Base-by-base conservation (phyloP, 2,888 invertebrate genomes). In the Napeogenes sylphis region DNA sequence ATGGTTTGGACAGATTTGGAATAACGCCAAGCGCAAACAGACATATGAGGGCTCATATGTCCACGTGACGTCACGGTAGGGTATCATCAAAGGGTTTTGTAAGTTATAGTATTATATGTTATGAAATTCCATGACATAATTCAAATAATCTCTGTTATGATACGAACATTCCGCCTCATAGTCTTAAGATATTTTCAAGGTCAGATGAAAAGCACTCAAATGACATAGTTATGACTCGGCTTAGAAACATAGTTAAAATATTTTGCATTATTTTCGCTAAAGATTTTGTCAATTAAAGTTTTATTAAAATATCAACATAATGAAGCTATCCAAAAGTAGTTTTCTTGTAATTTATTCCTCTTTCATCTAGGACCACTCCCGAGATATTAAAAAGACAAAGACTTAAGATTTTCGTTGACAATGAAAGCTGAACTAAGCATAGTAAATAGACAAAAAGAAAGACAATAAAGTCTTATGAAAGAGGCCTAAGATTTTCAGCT, bases 391-490 rank as follows among this genome's bases (percentile, higher is more conserved):
- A 56, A 61, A 66, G 14, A 64, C 53, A 64, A 38, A 59, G 32
- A 46, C 32, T 51, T 46, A 30, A 54, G 47, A 56, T 59, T 42
- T 60, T 58, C 56, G 58, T 58, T 45, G 60, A 67, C 64, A 67
- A 67, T 64, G 53, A 59, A 35, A 53, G 58, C 56, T 47, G 53
- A 63, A 59, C 46, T 58, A 54, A 62, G 59, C 58, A 63, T 60
- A 63, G 35, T 60, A 60, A 66, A 64, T 54, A 59, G 61, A 66
- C 63, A 59, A 45, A 62, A 62, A 64, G 56, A 60, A 53, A 55
- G 35, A 63, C 59, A 59, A 56, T 56, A 64, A 59, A 55, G 62
- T 61, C 58, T 62, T 62, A 62, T 60, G 54, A 55, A 64, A 64
- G 64, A 64, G 62, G 62, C 60, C 54, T 21, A 21, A 60, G 59